Evolutionary conservation across 2,797 vertebrate species (phyloP), one percentile per base, ranked within the genome.

Genomic region (Enteromius anoplus): DNA sequence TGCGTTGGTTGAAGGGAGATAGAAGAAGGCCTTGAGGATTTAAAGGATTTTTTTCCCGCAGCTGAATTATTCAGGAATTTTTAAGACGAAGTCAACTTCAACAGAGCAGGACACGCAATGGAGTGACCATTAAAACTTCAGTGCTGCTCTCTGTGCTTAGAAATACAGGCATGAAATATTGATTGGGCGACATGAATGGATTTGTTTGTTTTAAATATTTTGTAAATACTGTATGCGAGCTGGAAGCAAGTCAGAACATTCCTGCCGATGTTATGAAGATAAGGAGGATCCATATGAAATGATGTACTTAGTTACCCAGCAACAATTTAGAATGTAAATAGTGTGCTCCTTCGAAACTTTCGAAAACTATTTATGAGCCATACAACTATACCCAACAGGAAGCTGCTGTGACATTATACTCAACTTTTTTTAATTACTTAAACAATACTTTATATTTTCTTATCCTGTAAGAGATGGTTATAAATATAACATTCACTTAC

Each of bases 61-160:
- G 71, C 55, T 64, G 26, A 85, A 83, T 86, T 81, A 88, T 85
- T 88, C 73, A 88, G 55, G 82, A 55, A 70, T 64, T 65, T 69
- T 53, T 47, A 77, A 77, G 29, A 45, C 42, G 75, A 62, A 80
- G 49, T 83, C 81, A 29, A 66, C 65, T 66, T 37, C 23, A 58
- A 6, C 45, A 37, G 21, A 26, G 51, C 42, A 82, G 45, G 60
- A 69, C 32, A 47, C 19, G 14, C 51, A 42, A 76, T 77, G 66
- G 37, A 21, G 58, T 64, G 73, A 75, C 60, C 78, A 85, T 88
- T 83, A 88, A 86, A 85, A 68, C 75, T 81, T 75, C 68, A 85
- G 49, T 76, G 26, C 42, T 78, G 23, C 53, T 85, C 60, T 78
- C 68, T 51, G 55, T 72, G 78, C 71, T 40, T 55, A 53, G 73